These are phyloP conservation scores for Setophaga coronata DNA, from an alignment of 2,113 vertebrate genomes.

Conservation along the genomic window DNA sequence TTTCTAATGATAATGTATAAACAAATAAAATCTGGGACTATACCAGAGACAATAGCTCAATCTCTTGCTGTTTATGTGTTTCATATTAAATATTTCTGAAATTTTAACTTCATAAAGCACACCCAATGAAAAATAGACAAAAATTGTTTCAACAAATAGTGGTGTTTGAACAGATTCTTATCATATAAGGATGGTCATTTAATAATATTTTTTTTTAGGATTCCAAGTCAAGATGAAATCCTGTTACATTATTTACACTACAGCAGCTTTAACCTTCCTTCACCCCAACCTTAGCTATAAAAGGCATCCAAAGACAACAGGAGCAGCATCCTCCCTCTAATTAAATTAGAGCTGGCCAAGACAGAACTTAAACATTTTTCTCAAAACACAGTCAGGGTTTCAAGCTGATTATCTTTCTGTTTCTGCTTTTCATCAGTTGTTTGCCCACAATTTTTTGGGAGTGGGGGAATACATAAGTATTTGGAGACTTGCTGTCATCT, in stretches of 20 bases:
- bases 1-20: background rate
- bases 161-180: slow-evolving; percentile 20
- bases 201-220: slow-evolving; percentile 33
- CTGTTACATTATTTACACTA: slow-evolving; percentile 16
- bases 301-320: slow-evolving; percentile 52
- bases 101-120: background rate
- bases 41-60: background rate
- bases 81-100: background rate
- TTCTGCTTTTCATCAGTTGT: background rate
- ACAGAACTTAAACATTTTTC: background rate
- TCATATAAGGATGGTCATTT: background rate
- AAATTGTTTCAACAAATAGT: slow-evolving; percentile 36
- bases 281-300: background rate
- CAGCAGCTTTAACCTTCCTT: slow-evolving; percentile 8
- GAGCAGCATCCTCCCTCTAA: slow-evolving; percentile 6
- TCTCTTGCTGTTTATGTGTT: background rate
- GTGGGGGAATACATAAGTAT: background rate
- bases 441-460: background rate
- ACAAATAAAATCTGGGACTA: background rate
- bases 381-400: background rate
- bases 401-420: background rate
- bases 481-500: background rate
- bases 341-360: background rate
- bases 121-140: slow-evolving; percentile 17
- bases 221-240: slow-evolving; percentile 12